Conservation (phyloP, 2,113 vertebrate species). For the Psilopsiagon aymara region DNA sequence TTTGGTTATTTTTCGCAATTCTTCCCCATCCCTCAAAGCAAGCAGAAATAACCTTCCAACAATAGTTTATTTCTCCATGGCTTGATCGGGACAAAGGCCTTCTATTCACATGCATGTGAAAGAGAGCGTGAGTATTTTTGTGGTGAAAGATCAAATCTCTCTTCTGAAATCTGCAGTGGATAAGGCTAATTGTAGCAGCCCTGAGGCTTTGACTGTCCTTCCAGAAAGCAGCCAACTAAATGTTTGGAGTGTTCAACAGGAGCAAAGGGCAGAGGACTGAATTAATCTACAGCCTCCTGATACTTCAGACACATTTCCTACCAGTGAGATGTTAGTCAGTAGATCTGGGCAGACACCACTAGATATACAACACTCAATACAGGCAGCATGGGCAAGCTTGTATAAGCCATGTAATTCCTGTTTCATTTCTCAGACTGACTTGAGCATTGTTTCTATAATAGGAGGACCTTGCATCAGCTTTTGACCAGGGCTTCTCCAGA, state of each 20-base stretch:
- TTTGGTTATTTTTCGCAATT: conserved; percentile 44
- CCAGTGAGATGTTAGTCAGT: not conserved
- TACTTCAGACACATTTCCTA: not conserved
- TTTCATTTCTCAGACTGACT: not conserved
- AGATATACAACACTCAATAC: not conserved
- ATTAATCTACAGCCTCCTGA: not conserved
- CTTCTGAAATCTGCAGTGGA: conserved; percentile 16
- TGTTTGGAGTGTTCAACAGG: not conserved
- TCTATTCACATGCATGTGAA: conserved; percentile 46
- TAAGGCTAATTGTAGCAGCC: conserved; percentile 18
- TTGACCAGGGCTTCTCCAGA: not conserved
- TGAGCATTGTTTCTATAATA: not conserved
- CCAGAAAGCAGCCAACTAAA: not conserved
- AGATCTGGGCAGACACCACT: not conserved
- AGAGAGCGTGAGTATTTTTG: conserved; percentile 2
- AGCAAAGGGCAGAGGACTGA: not conserved
- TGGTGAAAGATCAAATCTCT: conserved; percentile 24
- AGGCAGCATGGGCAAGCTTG: not conserved
- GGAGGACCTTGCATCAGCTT: not conserved
- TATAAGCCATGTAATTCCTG: not conserved
- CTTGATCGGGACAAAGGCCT: conserved; percentile 48
- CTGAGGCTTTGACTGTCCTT: not conserved
- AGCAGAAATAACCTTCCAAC: conserved; percentile 46
- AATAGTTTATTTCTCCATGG: conserved; percentile 60
- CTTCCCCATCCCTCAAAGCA: not conserved